phyloP scores from a whole-genome alignment of 1,140 invertebrate species.

The Heliconius nattereri region DNA sequence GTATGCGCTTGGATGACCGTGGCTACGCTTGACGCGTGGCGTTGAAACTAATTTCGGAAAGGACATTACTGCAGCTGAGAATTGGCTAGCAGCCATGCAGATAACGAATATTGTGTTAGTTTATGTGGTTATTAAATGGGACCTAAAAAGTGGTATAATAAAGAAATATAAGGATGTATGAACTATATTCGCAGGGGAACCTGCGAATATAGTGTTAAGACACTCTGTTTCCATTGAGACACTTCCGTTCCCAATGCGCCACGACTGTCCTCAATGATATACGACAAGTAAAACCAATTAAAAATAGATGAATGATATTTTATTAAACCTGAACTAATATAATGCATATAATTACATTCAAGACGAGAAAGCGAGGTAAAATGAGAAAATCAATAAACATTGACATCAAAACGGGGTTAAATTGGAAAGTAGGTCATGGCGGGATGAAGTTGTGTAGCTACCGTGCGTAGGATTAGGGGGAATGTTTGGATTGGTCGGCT shows the following conservation, averaged over 20 bases:
- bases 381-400: slow-evolving; percentile 47
- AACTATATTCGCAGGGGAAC: too few relatives aligned
- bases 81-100: not conserved
- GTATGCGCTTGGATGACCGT: not conserved
- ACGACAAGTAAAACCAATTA: too few relatives aligned
- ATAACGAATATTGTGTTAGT: not conserved
- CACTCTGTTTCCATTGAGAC: too few relatives aligned
- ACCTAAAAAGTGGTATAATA: too few relatives aligned
- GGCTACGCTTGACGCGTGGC: slow-evolving; percentile 11
- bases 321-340: not conserved
- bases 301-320: too few relatives aligned
- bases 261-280: too few relatives aligned
- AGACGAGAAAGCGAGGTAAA: slow-evolving; percentile 19
- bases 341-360: not conserved
- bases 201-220: too few relatives aligned
- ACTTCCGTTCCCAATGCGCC: too few relatives aligned
- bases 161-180: too few relatives aligned
- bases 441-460: slow-evolving; percentile 35
- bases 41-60: slow-evolving; percentile 13
- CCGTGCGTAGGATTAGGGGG: slow-evolving; percentile 36
- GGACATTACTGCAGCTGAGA: not conserved
- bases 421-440: slow-evolving; percentile 46
- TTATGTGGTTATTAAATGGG: not conserved
- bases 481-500: slow-evolving; percentile 37
- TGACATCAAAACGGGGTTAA: slow-evolving; percentile 39